Conservation (phyloP, 1,140 invertebrate genomes). For the Pachypsylla venusta region DNA sequence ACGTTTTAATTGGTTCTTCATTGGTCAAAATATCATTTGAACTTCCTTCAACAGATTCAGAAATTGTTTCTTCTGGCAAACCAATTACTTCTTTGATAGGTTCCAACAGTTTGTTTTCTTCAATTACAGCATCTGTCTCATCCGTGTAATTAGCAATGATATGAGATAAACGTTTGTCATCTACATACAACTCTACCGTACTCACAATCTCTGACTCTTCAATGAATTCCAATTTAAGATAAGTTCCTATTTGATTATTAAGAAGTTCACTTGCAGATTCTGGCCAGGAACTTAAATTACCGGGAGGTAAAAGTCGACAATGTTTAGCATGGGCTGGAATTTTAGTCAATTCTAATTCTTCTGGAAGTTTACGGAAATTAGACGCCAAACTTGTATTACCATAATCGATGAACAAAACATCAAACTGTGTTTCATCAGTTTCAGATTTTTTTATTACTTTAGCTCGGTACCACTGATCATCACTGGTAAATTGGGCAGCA, state of each 20-base stretch:
- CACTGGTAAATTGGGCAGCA: constrained; percentile 45
- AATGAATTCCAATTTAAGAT: background rate
- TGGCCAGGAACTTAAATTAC: background rate
- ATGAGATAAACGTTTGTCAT: background rate
- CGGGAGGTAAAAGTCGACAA: constrained; percentile 25
- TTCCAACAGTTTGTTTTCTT: background rate
- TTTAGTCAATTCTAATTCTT: constrained; percentile 25
- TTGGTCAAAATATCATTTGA: no score
- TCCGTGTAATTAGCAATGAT: background rate
- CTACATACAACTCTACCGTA: background rate
- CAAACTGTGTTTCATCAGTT: constrained; percentile 3
- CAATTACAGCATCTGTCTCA: background rate
- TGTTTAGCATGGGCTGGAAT: constrained; percentile 31
- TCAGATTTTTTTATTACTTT: constrained; percentile 41
- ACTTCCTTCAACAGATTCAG: no score
- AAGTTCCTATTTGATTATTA: no score
- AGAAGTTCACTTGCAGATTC: background rate
- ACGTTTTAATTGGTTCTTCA: no score
- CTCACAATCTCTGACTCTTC: background rate
- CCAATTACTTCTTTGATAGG: background rate
- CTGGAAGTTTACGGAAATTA: constrained; percentile 30
- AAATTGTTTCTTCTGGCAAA: background rate
- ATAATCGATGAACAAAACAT: constrained; percentile 41
- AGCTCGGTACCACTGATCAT: constrained; percentile 47
- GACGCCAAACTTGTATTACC: constrained; percentile 33